These are phyloP conservation scores for Embidobia sp. DNA, from an alignment of 2,888 invertebrate genomes.

Conservation along the genomic window DNA sequence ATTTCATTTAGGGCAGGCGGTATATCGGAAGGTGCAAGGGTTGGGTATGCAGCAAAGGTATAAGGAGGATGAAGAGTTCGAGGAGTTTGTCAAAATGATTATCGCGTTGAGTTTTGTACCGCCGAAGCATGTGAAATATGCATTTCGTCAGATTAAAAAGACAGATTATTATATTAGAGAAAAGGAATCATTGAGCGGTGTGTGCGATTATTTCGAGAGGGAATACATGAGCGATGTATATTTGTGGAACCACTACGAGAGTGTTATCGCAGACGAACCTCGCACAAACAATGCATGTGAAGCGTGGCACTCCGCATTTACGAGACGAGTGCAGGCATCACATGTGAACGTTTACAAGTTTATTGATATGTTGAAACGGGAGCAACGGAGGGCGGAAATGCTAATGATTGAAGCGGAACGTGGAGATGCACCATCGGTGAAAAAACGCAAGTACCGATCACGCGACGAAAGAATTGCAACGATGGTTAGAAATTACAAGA, in stretches of 20 bases:
- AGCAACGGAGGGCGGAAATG: not conserved
- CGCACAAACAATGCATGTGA: not conserved
- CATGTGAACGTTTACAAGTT: constrained; percentile 7
- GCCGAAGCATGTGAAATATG: not conserved
- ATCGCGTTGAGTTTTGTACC: constrained; percentile 1
- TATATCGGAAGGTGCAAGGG: constrained; percentile 1
- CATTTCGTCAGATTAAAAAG: not conserved
- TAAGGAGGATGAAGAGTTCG: constrained; percentile 2
- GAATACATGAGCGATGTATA: not conserved
- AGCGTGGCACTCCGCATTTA: not conserved
- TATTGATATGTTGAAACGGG: not conserved
- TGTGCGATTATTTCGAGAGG: not conserved
- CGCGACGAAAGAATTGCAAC: not conserved
- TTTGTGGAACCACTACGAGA: constrained; percentile 2
- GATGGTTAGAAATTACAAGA: not conserved
- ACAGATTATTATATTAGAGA: not conserved
- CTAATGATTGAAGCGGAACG: not conserved
- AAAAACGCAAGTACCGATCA: not conserved
- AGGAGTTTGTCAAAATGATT: constrained; percentile 10
- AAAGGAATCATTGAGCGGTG: not conserved
- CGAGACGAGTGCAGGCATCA: not conserved
- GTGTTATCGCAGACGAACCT: not conserved
- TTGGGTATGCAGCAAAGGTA: not conserved
- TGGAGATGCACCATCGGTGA: not conserved
- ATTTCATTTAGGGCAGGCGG: constrained; percentile 22